Conservation (phyloP, 1,140 invertebrate genomes). For the Trichonephila clavipes region DNA sequence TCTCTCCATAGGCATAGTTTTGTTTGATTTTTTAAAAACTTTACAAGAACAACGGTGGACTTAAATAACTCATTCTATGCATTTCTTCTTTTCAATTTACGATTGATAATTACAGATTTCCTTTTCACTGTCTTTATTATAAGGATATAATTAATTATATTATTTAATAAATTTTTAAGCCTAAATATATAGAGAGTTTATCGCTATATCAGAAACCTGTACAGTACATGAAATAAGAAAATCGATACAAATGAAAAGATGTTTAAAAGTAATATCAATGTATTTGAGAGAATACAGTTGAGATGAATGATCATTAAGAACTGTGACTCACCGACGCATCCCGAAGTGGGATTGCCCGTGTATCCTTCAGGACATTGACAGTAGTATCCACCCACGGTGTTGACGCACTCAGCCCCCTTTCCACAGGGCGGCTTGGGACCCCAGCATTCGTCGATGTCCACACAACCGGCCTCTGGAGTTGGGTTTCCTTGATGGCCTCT, state of each 20-base stretch:
- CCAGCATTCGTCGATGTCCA: slow-evolving; percentile 83
- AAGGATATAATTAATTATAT: too few relatives aligned
- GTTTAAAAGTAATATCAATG: background rate
- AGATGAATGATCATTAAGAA: background rate
- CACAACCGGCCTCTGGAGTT: slow-evolving; percentile 79
- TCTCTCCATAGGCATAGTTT: too few relatives aligned
- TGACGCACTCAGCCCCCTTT: slow-evolving; percentile 91
- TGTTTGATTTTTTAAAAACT: too few relatives aligned
- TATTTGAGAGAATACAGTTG: too few relatives aligned
- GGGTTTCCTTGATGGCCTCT: slow-evolving; percentile 89
- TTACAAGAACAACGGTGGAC: too few relatives aligned
- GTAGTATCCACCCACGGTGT: slow-evolving; percentile 88
- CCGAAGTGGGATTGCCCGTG: slow-evolving; percentile 82
- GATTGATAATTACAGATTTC: too few relatives aligned
- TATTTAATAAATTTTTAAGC: too few relatives aligned
- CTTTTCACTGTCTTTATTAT: too few relatives aligned
- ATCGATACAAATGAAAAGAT: background rate
- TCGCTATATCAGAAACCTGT: too few relatives aligned
- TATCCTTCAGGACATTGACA: slow-evolving; percentile 89
- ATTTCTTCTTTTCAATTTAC: too few relatives aligned
- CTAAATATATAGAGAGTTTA: too few relatives aligned
- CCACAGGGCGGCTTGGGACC: slow-evolving; percentile 86
- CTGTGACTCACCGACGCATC: slow-evolving; percentile 75
- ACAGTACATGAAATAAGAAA: background rate
- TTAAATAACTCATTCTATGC: too few relatives aligned